These are phyloP conservation scores for Capitulum mitella DNA, from an alignment of 2,888 invertebrate genomes.

Conservation along the genomic window DNA sequence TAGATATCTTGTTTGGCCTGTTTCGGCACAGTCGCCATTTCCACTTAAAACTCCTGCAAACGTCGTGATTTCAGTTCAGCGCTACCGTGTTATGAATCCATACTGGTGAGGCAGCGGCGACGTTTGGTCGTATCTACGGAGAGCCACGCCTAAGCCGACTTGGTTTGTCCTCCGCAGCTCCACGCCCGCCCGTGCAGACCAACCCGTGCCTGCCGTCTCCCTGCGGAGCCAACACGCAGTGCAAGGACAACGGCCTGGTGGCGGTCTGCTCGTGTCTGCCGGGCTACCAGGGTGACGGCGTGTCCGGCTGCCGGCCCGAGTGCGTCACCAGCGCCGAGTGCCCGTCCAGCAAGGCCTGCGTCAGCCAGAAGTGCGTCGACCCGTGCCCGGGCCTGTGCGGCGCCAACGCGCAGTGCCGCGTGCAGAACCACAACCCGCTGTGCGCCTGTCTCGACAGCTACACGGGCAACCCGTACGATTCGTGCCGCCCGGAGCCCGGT, in stretches of 20 bases:
- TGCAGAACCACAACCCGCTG: constrained; percentile 65
- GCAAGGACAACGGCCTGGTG: constrained; percentile 41
- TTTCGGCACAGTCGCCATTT: too few species aligned
- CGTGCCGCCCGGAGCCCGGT: constrained; percentile 48
- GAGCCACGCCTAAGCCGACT: too few species aligned
- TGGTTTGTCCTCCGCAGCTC: constrained; percentile 16
- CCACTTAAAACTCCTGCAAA: too few species aligned
- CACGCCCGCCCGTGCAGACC: constrained; percentile 25
- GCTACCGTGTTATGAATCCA: too few species aligned
- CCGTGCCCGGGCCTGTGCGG: constrained; percentile 61
- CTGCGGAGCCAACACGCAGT: constrained; percentile 75
- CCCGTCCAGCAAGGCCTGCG: constrained; percentile 64
- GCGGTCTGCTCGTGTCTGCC: constrained; percentile 78
- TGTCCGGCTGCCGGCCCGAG: constrained; percentile 65
- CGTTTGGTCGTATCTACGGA: too few species aligned
- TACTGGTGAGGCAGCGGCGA: too few species aligned
- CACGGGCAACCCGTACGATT: constrained; percentile 65
- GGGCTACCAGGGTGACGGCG: constrained; percentile 65
- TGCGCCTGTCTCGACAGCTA: constrained; percentile 66
- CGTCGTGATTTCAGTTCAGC: too few species aligned
- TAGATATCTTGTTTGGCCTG: too few species aligned
- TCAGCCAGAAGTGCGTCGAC: constrained; percentile 59
- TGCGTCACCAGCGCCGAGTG: constrained; percentile 78
- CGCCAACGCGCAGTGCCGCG: constrained; percentile 54
- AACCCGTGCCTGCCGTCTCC: constrained; percentile 75